These are phyloP conservation scores for Pedetes capensis DNA, from an alignment of 2,113 vertebrate species.

Conservation along the genomic window DNA sequence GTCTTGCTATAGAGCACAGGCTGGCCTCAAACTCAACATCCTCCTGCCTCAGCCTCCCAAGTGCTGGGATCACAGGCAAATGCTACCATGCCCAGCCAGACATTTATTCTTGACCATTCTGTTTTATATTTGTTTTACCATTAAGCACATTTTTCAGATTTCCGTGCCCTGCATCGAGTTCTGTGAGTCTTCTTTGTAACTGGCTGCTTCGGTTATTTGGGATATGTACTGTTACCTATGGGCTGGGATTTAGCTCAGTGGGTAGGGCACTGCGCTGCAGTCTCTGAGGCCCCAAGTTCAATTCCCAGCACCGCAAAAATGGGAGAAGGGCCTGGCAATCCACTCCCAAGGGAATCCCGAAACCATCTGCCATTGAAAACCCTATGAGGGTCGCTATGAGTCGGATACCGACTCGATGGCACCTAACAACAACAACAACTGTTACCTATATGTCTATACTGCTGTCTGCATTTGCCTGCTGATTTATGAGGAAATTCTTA, in stretches of 20 bases:
- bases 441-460: neutral
- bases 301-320: no score
- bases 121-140: neutral
- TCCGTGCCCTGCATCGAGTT: neutral
- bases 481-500: neutral
- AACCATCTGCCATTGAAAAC: no score
- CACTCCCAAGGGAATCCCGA: no score
- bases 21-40: neutral
- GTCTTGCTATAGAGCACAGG: neutral
- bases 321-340: no score
- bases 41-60: neutral
- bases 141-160: neutral
- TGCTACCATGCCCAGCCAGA: neutral
- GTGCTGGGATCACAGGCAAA: neutral
- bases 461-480: neutral
- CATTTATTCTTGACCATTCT: constrained; percentile 1
- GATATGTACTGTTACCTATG: neutral
- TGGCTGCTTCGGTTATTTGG: neutral
- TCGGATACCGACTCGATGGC: no score
- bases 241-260: no score
- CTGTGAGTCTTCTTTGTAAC: neutral
- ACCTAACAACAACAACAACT: no score
- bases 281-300: no score
- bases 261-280: no score
- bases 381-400: no score